Evolutionary conservation across 2,113 vertebrate genomes (phyloP).

Genomic region (Heterocephalus glaber): DNA sequence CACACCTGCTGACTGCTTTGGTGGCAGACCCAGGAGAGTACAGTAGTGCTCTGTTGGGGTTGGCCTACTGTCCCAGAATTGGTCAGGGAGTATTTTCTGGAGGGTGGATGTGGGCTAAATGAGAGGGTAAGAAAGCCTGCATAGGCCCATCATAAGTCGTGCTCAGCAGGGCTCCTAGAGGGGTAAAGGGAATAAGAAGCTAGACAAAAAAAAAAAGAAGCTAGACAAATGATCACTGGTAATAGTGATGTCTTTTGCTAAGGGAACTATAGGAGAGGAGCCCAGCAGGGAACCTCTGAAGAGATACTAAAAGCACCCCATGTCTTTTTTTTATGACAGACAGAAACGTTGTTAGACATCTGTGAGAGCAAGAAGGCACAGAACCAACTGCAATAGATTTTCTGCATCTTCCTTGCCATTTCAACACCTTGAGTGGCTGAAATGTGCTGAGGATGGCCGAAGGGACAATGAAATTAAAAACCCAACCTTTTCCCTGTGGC

Average conservation of each 20-base stretch:
- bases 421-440: not conserved
- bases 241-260: not conserved
- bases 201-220: not conserved
- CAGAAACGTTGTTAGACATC: not conserved
- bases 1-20: not conserved
- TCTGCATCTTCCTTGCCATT: not conserved
- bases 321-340: not conserved
- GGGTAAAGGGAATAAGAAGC: not conserved
- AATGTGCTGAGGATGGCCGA: not conserved
- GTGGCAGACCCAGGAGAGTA: not conserved
- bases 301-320: not conserved
- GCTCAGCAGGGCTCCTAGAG: not conserved
- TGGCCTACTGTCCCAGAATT: not conserved
- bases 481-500: not conserved
- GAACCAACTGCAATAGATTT: not conserved
- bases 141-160: not conserved
- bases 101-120: not conserved
- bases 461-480: not conserved
- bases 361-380: not conserved
- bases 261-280: not conserved
- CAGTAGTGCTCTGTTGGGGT: not conserved
- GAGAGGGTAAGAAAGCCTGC: conserved; percentile 3
- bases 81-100: conserved; percentile 29
- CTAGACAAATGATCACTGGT: not conserved
- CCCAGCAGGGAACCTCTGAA: not conserved